Base-by-base conservation (phyloP, 30 jellyfish, hydroid and myxozoan species). In the Chrysaora quinquecirrha region DNA sequence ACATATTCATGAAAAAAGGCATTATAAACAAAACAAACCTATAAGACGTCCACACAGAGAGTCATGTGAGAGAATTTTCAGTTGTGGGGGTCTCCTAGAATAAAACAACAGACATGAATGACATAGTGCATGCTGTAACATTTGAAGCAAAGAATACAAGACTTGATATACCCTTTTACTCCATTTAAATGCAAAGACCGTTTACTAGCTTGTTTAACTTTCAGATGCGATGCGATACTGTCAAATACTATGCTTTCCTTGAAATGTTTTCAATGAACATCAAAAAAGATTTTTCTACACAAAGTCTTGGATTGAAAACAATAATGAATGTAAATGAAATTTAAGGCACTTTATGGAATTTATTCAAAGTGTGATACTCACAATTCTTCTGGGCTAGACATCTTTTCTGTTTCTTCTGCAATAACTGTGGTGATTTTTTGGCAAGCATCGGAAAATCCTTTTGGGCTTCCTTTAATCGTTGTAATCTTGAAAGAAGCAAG, bases 381-480 rank as follows among this genome's bases (percentile, higher is more conserved):
- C 96, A 48, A 1, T 24, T 86, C 96, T n/a, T 47, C 86, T 64
- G 67, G 77, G 14, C 78, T 90, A 12, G 91, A 52, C 25, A 52
- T 49, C 28, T 73, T 86, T 35, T 91, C 92, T 32, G 70, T 30
- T 60, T 91, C 98, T 61, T 86, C 85, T 2, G 76, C 82, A 22
- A 91, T 85, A 7, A 84, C 98, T 12, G 84, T 11, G 43, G 81
- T 80, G 34, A 91, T 73, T 52, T 91, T 75, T 30, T 68, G 76
- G 48, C 95, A 76, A 0, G 98, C 98, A 12, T 85, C 88, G 3
- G 98, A 91, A 73, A 91, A 91, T 58, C 73, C 71, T 58, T 75
- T 64, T 27, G 98, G 96, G 71, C 72, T 85, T n/a, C 98, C 98
- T 86, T 86, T 85, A 77, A 91, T 91, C 24, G 98, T 85, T 10